Evolutionary conservation across 2,888 invertebrate genomes (phyloP), one percentile per base, ranked within the genome.

Genomic region (Agrypnus murinus): DNA sequence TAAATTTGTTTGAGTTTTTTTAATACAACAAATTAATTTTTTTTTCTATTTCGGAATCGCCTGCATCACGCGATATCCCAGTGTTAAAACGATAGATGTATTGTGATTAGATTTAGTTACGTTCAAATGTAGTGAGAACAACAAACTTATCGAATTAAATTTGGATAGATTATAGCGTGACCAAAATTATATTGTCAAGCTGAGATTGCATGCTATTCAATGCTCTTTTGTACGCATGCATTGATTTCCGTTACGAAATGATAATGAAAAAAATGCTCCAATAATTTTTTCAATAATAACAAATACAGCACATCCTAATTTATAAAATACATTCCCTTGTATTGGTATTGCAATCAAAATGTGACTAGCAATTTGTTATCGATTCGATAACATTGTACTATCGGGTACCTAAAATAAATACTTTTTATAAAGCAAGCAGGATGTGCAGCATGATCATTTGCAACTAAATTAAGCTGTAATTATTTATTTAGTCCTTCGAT

Each of bases 401-500:
- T 25, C 25, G 5, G 6, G 19, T 53, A 53, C 19, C 14, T 14
- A 31, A 12, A 19, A 0, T 19, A 25, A 25, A 25, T 53, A 36
- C 9, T 34, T 50, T 63, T 64, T 55, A 43, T 14, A 64, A 19
- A 2, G 40, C 8, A 15, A 46, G 17, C 40, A 43, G 25, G 66
- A 58, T 25, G 58, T 59, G 59, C 45, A 40, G 48, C 31, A 7
- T 31, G 55, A 57, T 31, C 57, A 19, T 65, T 57, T 65, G 31
- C 43, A 15, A 57, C 57, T 34, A 66, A 69, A 58, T 64, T 64
- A 48, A 57, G 36, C 58, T n/a, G 10, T 57, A 69, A 69, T 69
- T 69, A 69, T 48, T 69, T 63, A 69, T 69, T 69, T 31, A 69
- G 19, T 8, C 19, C n/a, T 69, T 65, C 65, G 69, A 69, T 69